Conservation (phyloP, 2,797 vertebrate genomes). For the Otus scops region DNA sequence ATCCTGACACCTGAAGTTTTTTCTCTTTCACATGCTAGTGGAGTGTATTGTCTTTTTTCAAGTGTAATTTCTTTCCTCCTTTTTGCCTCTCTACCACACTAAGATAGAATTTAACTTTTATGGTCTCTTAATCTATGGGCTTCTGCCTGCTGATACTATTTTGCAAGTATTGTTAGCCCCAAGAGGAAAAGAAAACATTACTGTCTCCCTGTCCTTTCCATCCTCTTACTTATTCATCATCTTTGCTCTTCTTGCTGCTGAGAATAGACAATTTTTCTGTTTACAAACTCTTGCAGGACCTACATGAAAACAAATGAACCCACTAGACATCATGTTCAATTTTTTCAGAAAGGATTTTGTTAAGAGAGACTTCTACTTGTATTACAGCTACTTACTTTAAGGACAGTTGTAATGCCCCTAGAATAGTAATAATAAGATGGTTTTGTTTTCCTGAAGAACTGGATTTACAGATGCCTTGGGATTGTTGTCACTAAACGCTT, state of each 20-base stretch:
- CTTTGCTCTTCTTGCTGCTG: not conserved
- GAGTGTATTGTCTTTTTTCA: not conserved
- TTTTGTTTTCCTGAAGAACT: not conserved
- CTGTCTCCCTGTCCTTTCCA: not conserved
- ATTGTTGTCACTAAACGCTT: not conserved
- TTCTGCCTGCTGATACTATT: not conserved
- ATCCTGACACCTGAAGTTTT: not conserved
- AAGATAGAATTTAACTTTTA: not conserved
- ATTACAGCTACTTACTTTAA: not conserved
- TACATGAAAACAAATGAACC: not conserved
- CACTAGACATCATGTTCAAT: not conserved
- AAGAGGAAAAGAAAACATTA: not conserved
- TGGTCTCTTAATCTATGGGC: not conserved
- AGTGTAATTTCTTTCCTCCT: not conserved
- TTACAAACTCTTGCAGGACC: not conserved
- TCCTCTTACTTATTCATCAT: not conserved
- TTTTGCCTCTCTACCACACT: not conserved
- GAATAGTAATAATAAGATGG: not conserved
- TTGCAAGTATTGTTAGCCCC: not conserved
- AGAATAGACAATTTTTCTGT: not conserved
- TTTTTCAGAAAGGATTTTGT: not conserved
- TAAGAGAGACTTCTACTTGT: not conserved
- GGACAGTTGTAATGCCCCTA: not conserved
- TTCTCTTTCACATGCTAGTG: not conserved
- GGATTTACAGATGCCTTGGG: not conserved